Conservation (phyloP, 2,888 invertebrate genomes). For the Biston betularia region DNA sequence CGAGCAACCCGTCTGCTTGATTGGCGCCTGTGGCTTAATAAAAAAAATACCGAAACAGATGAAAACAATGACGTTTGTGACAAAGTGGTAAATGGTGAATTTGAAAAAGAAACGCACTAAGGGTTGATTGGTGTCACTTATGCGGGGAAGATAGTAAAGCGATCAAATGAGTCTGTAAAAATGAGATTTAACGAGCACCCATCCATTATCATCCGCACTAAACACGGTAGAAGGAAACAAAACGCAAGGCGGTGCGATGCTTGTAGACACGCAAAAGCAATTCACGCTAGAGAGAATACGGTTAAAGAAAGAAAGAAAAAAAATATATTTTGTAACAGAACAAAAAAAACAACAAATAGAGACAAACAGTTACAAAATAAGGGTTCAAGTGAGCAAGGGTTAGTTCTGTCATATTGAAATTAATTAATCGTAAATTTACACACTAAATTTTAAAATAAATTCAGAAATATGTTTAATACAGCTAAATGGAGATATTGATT, state of each 20-base stretch:
- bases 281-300: conserved; percentile 25
- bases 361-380: too few species aligned
- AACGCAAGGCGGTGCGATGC: conserved; percentile 31
- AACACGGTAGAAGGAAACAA: conserved; percentile 47
- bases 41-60: too few species aligned
- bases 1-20: too few species aligned
- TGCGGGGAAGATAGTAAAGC: conserved; percentile 53
- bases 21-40: too few species aligned
- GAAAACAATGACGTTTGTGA: not conserved
- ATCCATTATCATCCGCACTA: conserved; percentile 60
- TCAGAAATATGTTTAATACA: not conserved
- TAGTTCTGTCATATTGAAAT: conserved; percentile 30
- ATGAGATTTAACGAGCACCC: conserved; percentile 52
- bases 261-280: conserved; percentile 38
- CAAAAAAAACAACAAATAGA: too few species aligned
- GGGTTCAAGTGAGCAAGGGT: too few species aligned
- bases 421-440: conserved; percentile 18
- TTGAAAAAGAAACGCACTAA: conserved; percentile 22
- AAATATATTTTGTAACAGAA: too few species aligned
- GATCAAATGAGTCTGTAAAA: conserved; percentile 47
- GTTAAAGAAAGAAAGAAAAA: too few species aligned
- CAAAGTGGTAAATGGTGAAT: not conserved
- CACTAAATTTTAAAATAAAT: not conserved
- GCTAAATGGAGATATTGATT: not conserved
- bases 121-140: conserved; percentile 55